Percentiles rank a stretch among this genome's conserved stretches.
Evolutionary conservation across 2,113 vertebrate genomes (phyloP).

Genomic region (Ctenodactylus gundi): DNA sequence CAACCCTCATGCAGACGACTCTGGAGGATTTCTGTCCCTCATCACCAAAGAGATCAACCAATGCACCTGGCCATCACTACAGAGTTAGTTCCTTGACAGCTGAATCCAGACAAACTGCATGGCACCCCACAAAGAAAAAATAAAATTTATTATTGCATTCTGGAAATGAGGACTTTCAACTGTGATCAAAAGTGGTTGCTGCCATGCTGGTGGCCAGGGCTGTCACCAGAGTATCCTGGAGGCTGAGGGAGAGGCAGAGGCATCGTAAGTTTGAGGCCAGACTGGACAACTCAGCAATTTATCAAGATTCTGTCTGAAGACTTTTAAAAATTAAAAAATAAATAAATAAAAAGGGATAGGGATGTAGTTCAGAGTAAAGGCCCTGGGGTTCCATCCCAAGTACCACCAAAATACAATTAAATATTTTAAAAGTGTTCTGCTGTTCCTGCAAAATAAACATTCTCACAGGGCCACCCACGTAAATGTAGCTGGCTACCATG

Average conservation of each 20-base stretch:
- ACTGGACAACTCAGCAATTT: too few species aligned
- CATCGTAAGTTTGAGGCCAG: too few species aligned
- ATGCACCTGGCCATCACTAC: background rate
- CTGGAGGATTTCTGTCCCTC: background rate
- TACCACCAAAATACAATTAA: too few species aligned
- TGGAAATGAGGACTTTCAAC: background rate
- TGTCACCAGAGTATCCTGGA: too few species aligned
- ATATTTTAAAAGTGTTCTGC: too few species aligned
- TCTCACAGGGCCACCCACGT: background rate
- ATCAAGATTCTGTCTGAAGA: too few species aligned
- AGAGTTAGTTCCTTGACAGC: background rate
- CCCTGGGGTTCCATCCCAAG: too few species aligned
- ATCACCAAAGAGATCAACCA: background rate
- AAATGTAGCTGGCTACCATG: background rate
- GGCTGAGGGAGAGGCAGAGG: too few species aligned
- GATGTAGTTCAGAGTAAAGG: too few species aligned
- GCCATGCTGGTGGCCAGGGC: too few species aligned
- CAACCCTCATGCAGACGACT: background rate
- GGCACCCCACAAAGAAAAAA: background rate
- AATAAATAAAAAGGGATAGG: too few species aligned
- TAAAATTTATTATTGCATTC: background rate
- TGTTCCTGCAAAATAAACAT: background rate
- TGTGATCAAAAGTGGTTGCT: background rate
- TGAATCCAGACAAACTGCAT: background rate
- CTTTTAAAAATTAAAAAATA: too few species aligned